phyloP scores from a whole-genome alignment of 2,797 vertebrate genomes.

The Gallinago nigripennis region DNA sequence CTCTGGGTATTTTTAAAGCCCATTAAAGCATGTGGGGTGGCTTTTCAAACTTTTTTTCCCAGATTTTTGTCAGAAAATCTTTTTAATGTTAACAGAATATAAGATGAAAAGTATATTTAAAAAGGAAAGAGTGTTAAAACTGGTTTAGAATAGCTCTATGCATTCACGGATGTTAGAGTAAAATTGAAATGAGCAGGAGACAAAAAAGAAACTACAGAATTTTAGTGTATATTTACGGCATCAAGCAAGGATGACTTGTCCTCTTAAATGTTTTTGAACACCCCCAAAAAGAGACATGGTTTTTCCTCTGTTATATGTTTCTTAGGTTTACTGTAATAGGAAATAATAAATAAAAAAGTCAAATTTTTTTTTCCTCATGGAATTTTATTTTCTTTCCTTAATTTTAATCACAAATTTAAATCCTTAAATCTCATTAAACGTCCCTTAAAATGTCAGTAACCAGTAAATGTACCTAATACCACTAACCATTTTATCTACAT shows the following conservation, averaged over 20 bases:
- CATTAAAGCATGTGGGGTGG: not conserved
- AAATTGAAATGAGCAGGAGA: not conserved
- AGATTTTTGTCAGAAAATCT: not conserved
- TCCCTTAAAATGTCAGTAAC: not conserved
- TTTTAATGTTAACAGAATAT: not conserved
- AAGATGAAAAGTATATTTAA: not conserved
- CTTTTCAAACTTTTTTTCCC: not conserved
- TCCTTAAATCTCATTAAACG: not conserved
- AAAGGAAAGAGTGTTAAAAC: not conserved
- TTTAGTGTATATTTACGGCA: not conserved
- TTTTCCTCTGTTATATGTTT: not conserved
- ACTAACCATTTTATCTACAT: not conserved
- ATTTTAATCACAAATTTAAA: not conserved
- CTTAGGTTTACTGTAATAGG: not conserved
- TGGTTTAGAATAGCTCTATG: not conserved
- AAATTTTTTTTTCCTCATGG: not conserved
- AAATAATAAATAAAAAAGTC: not conserved
- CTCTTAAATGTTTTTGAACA: not conserved
- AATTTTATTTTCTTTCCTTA: not conserved
- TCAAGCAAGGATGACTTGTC: not conserved
- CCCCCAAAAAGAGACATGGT: not conserved
- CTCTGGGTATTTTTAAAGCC: not conserved
- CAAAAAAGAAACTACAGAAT: not conserved
- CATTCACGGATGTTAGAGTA: not conserved
- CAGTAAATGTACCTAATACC: not conserved